Evolutionary conservation across 2,113 vertebrate species (phyloP).

Genomic region (Nycticorax nycticorax): DNA sequence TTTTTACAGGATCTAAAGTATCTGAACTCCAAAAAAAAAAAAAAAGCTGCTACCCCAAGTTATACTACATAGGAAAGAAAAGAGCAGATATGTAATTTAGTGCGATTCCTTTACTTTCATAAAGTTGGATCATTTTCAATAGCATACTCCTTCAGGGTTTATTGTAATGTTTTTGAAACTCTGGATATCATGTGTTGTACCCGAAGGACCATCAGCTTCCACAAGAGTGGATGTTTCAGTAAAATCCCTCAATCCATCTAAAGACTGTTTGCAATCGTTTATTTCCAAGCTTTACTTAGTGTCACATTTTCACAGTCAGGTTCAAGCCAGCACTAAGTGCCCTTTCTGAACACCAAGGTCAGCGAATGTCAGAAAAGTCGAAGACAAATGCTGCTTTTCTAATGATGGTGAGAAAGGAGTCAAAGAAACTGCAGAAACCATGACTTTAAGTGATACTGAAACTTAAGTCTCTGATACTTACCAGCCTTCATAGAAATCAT

Average conservation of each 20-base stretch:
- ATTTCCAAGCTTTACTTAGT: background rate
- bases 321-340: background rate
- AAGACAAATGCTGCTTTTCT: background rate
- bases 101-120: background rate
- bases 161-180: background rate
- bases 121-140: background rate
- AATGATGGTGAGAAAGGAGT: background rate
- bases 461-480: background rate
- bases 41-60: background rate
- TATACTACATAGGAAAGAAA: background rate
- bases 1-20: conserved; percentile 17
- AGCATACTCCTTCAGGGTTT: background rate
- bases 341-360: background rate
- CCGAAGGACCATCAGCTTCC: background rate
- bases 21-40: background rate
- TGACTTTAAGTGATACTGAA: background rate
- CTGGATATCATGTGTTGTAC: background rate
- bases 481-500: background rate
- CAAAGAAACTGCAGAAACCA: background rate
- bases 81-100: background rate
- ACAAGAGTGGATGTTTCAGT: background rate
- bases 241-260: background rate
- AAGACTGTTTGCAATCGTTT: background rate
- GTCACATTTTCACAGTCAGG: background rate
- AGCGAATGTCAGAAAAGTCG: background rate